Evolutionary conservation across 2,113 vertebrate species (phyloP), one percentile per base, ranked within the genome.

Genomic region (Lagopus leucura): DNA sequence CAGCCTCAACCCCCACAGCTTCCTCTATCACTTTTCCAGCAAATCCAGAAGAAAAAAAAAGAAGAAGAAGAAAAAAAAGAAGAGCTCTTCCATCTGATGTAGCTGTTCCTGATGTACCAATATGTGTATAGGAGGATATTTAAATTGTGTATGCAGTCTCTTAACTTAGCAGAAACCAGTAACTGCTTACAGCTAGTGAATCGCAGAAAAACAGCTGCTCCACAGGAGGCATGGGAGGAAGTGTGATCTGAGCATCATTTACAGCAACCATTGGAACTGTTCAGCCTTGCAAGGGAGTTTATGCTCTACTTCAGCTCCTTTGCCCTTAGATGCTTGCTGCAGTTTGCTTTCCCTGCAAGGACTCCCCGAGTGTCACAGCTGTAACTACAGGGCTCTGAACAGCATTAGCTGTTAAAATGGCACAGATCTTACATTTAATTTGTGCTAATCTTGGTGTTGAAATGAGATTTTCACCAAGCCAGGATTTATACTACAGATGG

Each of bases 121-220:
- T 88, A 65, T 47, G 70, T 89, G 75, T 76, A 92, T 11, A 66
- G 66, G 69, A 85, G n/a, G 27, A 80, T 43, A 91, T 69, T 27
- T 76, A 73, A 95, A 89, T 63, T 79, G 63, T 95, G 78, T 54
- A 76, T 88, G 92, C 78, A 91, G 66, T 20, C 47, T 84, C 81
- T 58, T n/a, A 86, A 65, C 82, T 92, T 82, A 78, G 76, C 38
- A 84, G 89, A 79, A 60, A 82, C 30, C 38, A 76, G 75, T 84
- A 87, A 76, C 58, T 72, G 74, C 71, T 87, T 79, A 57, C 76
- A 60, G 72, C 47, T 76, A 79, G 66, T 69, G 84, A 95, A 93
- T 87, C 54, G 66, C 55, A 85, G 71, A 84, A 92, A 94, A 93
- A 30, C 78, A 92, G 92, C 66, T 89, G 81, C 89, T 89, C 58